Conservation (phyloP, 2,888 invertebrate species). For the Oxyteleia sp. region DNA sequence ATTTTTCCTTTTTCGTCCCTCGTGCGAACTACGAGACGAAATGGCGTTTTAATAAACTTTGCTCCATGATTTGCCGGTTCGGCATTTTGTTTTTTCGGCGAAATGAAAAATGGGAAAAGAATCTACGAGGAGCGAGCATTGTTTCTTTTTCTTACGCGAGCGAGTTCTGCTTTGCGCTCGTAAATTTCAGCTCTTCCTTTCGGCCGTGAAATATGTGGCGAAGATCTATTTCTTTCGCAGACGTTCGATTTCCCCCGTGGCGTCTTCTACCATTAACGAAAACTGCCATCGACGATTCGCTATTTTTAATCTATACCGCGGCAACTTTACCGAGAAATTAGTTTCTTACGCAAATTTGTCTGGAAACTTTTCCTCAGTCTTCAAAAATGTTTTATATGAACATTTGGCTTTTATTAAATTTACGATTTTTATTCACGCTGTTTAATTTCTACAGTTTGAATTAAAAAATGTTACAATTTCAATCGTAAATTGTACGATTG, state of each 20-base stretch:
- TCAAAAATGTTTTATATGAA: neutral
- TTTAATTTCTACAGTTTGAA: too few species aligned
- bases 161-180: conserved; percentile 48
- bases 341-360: neutral
- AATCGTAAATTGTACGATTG: too few species aligned
- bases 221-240: conserved; percentile 53
- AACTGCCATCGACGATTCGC: conserved; percentile 1
- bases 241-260: conserved; percentile 55
- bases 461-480: too few species aligned
- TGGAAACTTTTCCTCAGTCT: neutral
- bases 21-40: neutral
- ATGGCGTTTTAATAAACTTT: conserved; percentile 48
- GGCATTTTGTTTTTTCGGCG: conserved; percentile 39
- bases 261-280: conserved; percentile 38
- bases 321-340: neutral
- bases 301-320: neutral
- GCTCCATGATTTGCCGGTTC: conserved; percentile 34
- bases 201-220: conserved; percentile 49
- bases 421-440: too few species aligned
- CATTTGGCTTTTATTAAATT: too few species aligned
- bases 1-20: neutral
- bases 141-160: conserved; percentile 47
- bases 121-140: conserved; percentile 20
- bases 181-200: conserved; percentile 56
- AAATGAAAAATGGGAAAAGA: conserved; percentile 57